Conservation (phyloP, 2,888 invertebrate species). For the Clepsis dumicolana region DNA sequence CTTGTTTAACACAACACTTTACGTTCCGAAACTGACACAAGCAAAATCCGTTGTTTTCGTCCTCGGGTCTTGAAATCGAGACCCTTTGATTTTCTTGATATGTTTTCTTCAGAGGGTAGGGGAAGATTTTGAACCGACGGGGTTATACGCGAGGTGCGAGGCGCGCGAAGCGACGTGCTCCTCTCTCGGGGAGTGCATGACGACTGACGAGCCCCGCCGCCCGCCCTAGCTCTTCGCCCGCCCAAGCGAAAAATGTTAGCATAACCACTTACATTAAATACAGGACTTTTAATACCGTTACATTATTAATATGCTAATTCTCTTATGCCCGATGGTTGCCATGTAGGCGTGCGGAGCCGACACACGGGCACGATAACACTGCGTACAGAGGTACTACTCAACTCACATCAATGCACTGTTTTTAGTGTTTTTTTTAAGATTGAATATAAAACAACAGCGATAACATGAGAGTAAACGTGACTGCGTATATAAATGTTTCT, state of each 20-base stretch:
- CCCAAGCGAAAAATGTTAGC: slow-evolving; percentile 72
- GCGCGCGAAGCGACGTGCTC: slow-evolving; percentile 58
- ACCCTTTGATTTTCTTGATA: not conserved
- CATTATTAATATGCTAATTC: slow-evolving; percentile 62
- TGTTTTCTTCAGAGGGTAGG: slow-evolving; percentile 20
- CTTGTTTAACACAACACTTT: slow-evolving; percentile 28
- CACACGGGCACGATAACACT: slow-evolving; percentile 16
- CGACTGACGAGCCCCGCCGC: slow-evolving; percentile 74
- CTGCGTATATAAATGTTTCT: not conserved
- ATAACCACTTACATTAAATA: slow-evolving; percentile 54
- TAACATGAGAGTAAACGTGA: slow-evolving; percentile 12
- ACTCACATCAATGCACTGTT: slow-evolving; percentile 26
- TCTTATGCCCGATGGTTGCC: slow-evolving; percentile 27
- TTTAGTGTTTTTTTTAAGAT: slow-evolving; percentile 13
- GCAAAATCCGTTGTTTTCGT: slow-evolving; percentile 11
- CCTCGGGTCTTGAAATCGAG: slow-evolving; percentile 11
- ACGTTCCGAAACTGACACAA: slow-evolving; percentile 29
- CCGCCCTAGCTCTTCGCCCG: slow-evolving; percentile 74
- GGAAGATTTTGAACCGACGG: slow-evolving; percentile 16
- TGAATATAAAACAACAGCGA: slow-evolving; percentile 15
- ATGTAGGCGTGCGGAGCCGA: slow-evolving; percentile 8
- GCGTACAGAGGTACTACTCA: not conserved
- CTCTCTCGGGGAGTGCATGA: slow-evolving; percentile 61
- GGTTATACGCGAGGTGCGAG: slow-evolving; percentile 28
- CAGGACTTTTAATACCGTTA: slow-evolving; percentile 59